Evolutionary conservation across 2,888 invertebrate species (phyloP), one percentile per base, ranked within the genome.

Genomic region (Papilio protenor): DNA sequence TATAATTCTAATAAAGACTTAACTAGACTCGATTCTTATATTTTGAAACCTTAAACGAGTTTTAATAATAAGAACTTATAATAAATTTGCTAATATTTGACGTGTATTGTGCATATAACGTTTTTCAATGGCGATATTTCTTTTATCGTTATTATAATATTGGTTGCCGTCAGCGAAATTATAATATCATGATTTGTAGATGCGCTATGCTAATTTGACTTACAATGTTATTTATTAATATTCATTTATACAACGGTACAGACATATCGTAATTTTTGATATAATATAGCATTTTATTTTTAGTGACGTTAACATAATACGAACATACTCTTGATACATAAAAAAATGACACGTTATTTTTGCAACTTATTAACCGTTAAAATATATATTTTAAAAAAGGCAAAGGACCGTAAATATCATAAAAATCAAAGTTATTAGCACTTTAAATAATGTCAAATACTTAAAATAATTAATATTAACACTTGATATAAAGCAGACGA

Each of bases 141-240:
- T 66, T 77, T 27, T 73, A 27, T 55, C 12, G 49, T 73, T 77
- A 66, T 59, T 73, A 45, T 73, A 78, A 75, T 66, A 75, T 55
- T 21, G 14, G 59, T 27, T 55, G n/a, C 55, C 55, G 71, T 76
- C 75, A 75, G 45, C 27, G 11, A 16, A 47, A 78, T 78, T 78
- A 75, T 73, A 75, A 78, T 78, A 78, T 57, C 73, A 33, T 78
- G 78, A 78, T 78, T 76, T 78, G 76, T 78, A 10, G 69, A 75
- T 21, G 27, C 64, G 73, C 27, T 21, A 76, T 76, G 78, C 14
- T 78, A 69, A 76, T 76, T 66, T 75, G 23, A 72, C 66, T 69
- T 52, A 72, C 33, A n/a, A 69, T 57, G 66, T 76, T 73, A 76
- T 78, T 73, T 78, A 76, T 78, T 75, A 70, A 71, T 64, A 47